Evolutionary conservation across 2,888 invertebrate species (phyloP).

Genomic region (Oeneis ivallda): DNA sequence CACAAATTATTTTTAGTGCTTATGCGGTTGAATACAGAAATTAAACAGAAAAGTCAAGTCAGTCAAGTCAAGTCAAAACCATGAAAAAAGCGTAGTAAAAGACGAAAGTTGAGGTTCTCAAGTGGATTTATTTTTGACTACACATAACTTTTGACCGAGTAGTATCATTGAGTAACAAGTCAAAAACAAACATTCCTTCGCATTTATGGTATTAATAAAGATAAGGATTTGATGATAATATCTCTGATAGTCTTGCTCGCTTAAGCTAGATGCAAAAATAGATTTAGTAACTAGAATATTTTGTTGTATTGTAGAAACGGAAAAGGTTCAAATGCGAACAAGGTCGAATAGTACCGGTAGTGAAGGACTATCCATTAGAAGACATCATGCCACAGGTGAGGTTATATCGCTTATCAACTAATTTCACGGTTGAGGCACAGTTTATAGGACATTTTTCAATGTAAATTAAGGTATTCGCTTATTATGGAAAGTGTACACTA

Average conservation of each 20-base stretch:
- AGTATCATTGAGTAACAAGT: no score
- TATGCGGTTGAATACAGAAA: neutral
- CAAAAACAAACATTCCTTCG: no score
- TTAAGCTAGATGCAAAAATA: no score
- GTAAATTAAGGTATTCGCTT: no score
- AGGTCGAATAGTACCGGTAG: constrained; percentile 81
- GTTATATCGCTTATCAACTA: neutral
- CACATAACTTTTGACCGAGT: no score
- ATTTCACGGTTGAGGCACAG: neutral
- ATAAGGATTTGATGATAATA: no score
- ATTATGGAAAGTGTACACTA: no score
- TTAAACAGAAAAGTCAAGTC: neutral
- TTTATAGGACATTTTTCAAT: neutral
- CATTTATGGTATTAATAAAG: no score
- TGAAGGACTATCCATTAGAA: constrained; percentile 81
- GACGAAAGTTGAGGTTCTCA: no score
- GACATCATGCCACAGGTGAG: constrained; percentile 81
- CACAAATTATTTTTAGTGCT: neutral
- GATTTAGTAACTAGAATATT: neutral
- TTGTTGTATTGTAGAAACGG: constrained; percentile 65
- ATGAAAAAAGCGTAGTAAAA: no score
- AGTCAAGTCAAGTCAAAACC: no score
- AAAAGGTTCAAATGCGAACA: constrained; percentile 81
- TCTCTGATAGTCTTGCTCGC: neutral
- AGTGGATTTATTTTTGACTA: no score